Evolutionary conservation across 1,140 invertebrate genomes (phyloP), one percentile per base, ranked within the genome.

Genomic region (Thalassaphorura encarpata): DNA sequence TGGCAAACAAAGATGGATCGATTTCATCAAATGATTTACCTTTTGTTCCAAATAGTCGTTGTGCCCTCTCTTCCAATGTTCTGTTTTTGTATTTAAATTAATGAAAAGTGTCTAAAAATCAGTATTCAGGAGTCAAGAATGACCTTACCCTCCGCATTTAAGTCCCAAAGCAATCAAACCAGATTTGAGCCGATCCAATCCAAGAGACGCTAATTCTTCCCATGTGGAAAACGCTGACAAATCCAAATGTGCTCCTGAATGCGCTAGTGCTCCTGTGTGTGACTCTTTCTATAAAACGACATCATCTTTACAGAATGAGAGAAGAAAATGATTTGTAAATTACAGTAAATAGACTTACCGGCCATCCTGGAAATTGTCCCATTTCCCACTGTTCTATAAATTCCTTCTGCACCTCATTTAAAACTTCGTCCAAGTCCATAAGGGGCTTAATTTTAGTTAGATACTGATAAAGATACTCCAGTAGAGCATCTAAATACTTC

Each of bases 121-220:
- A 66, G 42, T 39, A 55, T 56, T 46, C 16, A 46, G 5, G 1
- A 46, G 5, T 1, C 29, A 18, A 29, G 4, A 51, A 21, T 36
- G 11, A 33, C 67, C 67, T 70, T 72, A 81, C 81, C 95, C 97
- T 54, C 97, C 97, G 77, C 97, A 99, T 73, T 99, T 99, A 0
- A 99, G 75, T 1, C 91, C 90, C n/a, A 99, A 72, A 4, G 95
- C 96, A 81, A 97, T 87, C 1, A 99, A 73, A 11, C 94, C 97
- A 16, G 91, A 95, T 71, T 99, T 99, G 2, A 99, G 77, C 69
- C 96, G 82, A 77, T 99, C 96, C 60, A 98, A 72, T 39, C 96
- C 97, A 5, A 99, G 74, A 6, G 93, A 96, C 2, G 92, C 92
- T 55, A 98, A 73, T 74, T 99, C 96, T 74, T 98, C 93, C 83